Percentiles rank a stretch among this genome's conserved stretches.
phyloP scores from a whole-genome alignment of 2,888 invertebrate species.

The Eristalis arbustorum region DNA sequence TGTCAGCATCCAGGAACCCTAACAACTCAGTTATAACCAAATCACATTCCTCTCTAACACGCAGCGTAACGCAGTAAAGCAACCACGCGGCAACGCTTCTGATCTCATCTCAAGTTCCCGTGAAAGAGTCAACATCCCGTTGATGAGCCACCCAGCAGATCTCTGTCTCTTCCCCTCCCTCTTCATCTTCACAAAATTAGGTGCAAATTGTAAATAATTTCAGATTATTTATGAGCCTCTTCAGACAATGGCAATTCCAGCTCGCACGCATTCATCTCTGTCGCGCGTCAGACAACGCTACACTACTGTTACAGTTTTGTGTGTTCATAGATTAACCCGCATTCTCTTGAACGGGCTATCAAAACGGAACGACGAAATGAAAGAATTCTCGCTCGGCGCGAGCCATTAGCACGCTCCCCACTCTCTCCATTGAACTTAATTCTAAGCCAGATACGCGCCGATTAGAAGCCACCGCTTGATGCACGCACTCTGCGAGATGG shows the following conservation, averaged over 20 bases:
- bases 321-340: neutral
- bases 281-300: neutral
- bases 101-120: constrained; percentile 1
- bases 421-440: neutral
- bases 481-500: neutral
- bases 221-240: constrained; percentile 2
- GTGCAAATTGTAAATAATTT: constrained; percentile 28
- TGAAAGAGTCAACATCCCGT: constrained; percentile 38
- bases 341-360: constrained; percentile 1
- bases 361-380: neutral
- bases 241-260: neutral
- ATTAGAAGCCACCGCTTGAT: no score
- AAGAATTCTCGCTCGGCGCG: neutral
- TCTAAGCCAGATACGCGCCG: neutral
- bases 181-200: constrained; percentile 7
- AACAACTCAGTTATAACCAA: no score
- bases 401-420: neutral
- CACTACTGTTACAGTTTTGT: constrained; percentile 19
- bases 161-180: neutral
- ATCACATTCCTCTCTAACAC: no score
- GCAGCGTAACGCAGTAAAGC: neutral
- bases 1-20: no score
- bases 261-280: constrained; percentile 4
- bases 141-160: neutral
- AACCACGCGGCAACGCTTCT: neutral